Evolutionary conservation across 2,797 vertebrate genomes (phyloP).

Genomic region (Podargus strigoides): DNA sequence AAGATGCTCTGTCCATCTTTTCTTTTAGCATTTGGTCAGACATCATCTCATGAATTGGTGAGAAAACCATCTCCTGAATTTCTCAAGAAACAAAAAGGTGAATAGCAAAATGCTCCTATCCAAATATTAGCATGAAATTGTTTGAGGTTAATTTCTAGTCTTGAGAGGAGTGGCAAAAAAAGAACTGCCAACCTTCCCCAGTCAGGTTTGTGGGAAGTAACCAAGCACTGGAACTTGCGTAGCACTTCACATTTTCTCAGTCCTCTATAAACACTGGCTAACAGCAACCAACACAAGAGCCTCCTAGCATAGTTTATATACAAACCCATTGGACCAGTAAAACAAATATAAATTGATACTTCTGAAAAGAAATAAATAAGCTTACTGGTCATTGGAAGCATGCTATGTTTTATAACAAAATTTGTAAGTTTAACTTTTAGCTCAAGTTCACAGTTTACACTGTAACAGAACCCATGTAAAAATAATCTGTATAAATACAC

Average conservation of each 20-base stretch:
- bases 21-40: background rate
- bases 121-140: background rate
- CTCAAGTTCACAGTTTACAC: background rate
- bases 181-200: background rate
- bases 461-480: background rate
- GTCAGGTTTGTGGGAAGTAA: background rate
- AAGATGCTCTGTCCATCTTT: background rate
- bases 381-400: background rate
- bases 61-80: background rate
- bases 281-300: background rate
- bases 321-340: background rate
- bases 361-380: constrained; percentile 22
- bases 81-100: background rate
- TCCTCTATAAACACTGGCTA: background rate
- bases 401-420: background rate
- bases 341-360: constrained; percentile 23
- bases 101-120: background rate
- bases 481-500: background rate
- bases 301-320: background rate
- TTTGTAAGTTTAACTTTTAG: background rate
- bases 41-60: background rate
- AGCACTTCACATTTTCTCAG: background rate
- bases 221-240: background rate
- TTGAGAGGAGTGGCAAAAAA: background rate
- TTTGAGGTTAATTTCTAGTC: background rate